Conservation (phyloP, 2,888 invertebrate genomes). For the Sminthurides aquaticus region DNA sequence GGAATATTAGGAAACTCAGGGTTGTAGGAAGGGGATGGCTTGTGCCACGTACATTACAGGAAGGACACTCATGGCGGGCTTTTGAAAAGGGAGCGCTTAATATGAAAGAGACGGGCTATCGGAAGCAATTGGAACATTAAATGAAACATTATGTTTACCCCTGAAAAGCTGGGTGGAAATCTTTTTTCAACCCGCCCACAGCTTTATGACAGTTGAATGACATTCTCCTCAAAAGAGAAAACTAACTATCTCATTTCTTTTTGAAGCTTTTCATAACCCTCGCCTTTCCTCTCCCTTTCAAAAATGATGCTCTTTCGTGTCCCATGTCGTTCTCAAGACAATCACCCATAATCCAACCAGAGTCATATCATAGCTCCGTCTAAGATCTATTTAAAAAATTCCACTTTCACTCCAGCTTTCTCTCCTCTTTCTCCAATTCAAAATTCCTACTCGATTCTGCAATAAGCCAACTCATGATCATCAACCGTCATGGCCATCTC, state of each 20-base stretch:
- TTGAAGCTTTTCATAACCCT: not conserved
- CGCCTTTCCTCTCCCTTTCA: no score
- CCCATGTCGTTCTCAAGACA: no score
- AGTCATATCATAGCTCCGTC: no score
- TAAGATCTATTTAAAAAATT: no score
- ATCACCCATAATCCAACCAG: no score
- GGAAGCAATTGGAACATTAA: slow-evolving; percentile 13
- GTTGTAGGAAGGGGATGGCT: no score
- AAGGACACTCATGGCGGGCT: no score
- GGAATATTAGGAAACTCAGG: no score
- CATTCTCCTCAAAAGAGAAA: not conserved
- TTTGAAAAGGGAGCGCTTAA: no score
- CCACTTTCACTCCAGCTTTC: not conserved
- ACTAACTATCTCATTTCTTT: not conserved
- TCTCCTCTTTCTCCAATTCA: not conserved
- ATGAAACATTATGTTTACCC: slow-evolving; percentile 10
- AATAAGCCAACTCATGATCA: not conserved
- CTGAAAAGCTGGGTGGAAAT: not conserved
- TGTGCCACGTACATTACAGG: no score
- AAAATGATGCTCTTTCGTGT: no score
- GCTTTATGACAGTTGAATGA: slow-evolving; percentile 1
- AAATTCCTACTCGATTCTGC: not conserved
- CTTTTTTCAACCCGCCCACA: slow-evolving; percentile 5
- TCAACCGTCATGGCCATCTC: not conserved
- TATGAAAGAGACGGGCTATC: no score